phyloP scores from a whole-genome alignment of 2,888 invertebrate species.

The Thymelicus sylvestris region DNA sequence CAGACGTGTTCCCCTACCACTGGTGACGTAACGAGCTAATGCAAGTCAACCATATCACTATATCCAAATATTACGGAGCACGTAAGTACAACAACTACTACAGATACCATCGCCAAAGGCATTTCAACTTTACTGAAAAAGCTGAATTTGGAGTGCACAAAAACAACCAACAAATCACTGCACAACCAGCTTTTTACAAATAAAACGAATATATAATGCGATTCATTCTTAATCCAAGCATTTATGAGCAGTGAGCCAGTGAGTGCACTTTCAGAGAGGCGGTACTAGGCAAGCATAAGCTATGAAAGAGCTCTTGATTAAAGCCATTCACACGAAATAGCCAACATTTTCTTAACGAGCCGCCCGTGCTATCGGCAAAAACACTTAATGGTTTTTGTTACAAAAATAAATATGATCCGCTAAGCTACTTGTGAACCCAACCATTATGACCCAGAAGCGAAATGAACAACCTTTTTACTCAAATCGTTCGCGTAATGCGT shows the following conservation, averaged over 20 bases:
- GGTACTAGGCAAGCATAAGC: background rate
- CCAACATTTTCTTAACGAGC: constrained; percentile 45
- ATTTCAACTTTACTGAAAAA: background rate
- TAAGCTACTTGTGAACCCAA: constrained; percentile 3
- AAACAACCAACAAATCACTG: background rate
- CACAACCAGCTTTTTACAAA: background rate
- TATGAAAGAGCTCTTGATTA: constrained; percentile 52
- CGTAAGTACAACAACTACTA: too few relatives aligned
- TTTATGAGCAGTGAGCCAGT: background rate
- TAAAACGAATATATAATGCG: background rate
- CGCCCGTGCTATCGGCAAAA: constrained; percentile 43
- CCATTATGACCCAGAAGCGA: background rate
- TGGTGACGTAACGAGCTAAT: too few relatives aligned
- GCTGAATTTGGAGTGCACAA: background rate
- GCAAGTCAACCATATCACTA: too few relatives aligned
- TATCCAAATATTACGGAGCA: too few relatives aligned
- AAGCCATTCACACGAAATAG: constrained; percentile 53
- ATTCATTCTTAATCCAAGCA: background rate
- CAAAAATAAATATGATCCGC: constrained; percentile 18
- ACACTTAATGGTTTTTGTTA: constrained; percentile 38
- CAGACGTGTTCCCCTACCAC: too few relatives aligned
- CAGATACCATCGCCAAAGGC: too few relatives aligned
- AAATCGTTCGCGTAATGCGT: background rate
- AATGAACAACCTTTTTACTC: constrained; percentile 1
- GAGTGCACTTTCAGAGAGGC: background rate